Percentiles rank a stretch among this genome's conserved stretches.
These are phyloP conservation scores for Euleptes europaea DNA, from an alignment of 2,113 vertebrate species.

Conservation along the genomic window DNA sequence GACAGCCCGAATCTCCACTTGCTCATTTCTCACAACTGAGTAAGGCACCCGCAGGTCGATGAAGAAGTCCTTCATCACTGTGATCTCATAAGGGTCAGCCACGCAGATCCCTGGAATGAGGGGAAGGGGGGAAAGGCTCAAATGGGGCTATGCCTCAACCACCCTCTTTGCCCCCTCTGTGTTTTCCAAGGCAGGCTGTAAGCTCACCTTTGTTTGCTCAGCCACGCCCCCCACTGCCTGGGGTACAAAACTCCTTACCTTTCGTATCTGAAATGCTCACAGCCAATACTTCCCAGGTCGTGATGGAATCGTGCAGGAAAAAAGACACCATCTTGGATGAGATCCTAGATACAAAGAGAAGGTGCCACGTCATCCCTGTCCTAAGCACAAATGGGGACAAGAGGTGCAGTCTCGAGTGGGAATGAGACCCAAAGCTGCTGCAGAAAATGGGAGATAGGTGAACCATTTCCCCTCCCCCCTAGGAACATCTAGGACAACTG, in stretches of 20 bases:
- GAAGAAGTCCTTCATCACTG: constrained; percentile 84
- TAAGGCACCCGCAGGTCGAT: constrained; percentile 85
- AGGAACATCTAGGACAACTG: neutral
- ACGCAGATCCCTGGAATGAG: constrained; percentile 83
- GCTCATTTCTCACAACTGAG: constrained; percentile 83
- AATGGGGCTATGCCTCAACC: accelerated
- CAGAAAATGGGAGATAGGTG: neutral
- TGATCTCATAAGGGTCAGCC: constrained; percentile 80
- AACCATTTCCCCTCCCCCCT: neutral
- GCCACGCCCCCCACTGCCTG: too few relatives aligned
- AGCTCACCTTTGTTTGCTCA: neutral
- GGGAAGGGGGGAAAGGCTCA: neutral
- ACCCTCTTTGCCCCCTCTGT: neutral
- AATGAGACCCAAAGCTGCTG: neutral
- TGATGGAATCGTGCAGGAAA: constrained; percentile 86
- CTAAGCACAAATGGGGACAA: too few relatives aligned
- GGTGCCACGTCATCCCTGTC: neutral
- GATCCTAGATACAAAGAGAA: constrained; percentile 47
- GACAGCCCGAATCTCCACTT: constrained; percentile 83
- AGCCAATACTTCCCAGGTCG: constrained; percentile 88
- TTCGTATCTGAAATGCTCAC: constrained; percentile 82
- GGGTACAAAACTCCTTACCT: constrained; percentile 38
- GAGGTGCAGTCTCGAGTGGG: neutral
- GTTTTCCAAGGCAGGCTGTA: neutral
- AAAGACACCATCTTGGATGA: constrained; percentile 51